Evolutionary conservation across 2,888 invertebrate species (phyloP).

Genomic region (Phragmatobia fuliginosa): DNA sequence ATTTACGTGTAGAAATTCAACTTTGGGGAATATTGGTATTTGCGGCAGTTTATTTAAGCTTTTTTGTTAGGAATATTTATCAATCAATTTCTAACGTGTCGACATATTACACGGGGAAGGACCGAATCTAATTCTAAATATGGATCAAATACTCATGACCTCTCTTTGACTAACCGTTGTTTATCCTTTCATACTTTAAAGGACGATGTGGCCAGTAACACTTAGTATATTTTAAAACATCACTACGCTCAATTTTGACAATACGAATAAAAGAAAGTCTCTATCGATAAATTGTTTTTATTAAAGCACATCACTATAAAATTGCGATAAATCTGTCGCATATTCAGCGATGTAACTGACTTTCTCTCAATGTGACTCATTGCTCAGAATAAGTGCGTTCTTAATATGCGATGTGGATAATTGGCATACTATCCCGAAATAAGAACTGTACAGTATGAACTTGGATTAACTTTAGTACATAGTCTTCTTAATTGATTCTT

Average conservation of each 20-base stretch:
- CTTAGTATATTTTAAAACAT: not conserved
- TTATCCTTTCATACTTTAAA: too few relatives aligned
- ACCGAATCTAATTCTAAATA: too few relatives aligned
- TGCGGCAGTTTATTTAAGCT: not conserved
- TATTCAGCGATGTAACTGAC: constrained; percentile 86
- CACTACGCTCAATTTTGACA: not conserved
- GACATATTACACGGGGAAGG: too few relatives aligned
- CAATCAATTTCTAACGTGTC: not conserved
- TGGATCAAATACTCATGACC: too few relatives aligned
- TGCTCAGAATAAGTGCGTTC: constrained; percentile 82
- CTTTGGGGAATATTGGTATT: not conserved
- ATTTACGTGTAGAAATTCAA: not conserved
- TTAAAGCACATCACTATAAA: constrained; percentile 62
- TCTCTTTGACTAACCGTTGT: too few relatives aligned
- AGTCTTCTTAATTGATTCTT: not conserved
- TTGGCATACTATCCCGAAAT: constrained; percentile 82
- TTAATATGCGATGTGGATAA: constrained; percentile 84
- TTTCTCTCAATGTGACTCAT: constrained; percentile 84
- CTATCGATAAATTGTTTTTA: constrained; percentile 44
- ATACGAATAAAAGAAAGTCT: constrained; percentile 7
- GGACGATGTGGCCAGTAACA: too few relatives aligned
- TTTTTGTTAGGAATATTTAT: not conserved
- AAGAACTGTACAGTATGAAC: constrained; percentile 65
- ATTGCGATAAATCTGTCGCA: constrained; percentile 86
- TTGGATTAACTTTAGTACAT: constrained; percentile 33